A percentile compares a stretch with the other conserved stretches of the same genome.
phyloP scores from a whole-genome alignment of 1,140 invertebrate species.

The Trissolcus basalis region DNA sequence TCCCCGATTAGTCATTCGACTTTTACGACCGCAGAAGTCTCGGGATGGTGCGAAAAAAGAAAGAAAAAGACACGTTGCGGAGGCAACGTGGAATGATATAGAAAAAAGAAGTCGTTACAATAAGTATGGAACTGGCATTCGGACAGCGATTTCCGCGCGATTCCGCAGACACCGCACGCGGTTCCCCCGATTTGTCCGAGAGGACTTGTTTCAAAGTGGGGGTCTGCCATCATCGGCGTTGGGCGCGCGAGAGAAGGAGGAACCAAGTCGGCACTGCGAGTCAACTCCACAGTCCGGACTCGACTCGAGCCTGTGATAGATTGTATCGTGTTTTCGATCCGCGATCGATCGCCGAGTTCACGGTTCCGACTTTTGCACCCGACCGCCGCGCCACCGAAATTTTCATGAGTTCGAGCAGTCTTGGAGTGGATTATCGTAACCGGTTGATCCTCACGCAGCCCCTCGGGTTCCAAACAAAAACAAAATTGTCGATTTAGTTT shows the following conservation, averaged over 20 bases:
- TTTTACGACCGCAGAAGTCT: too few species aligned
- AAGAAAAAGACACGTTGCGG: too few species aligned
- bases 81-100: background rate
- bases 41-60: too few species aligned
- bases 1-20: too few species aligned
- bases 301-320: constrained; percentile 73
- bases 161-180: constrained; percentile 48
- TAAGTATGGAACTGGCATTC: constrained; percentile 26
- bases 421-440: constrained; percentile 18
- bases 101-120: constrained; percentile 20
- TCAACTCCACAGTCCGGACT: constrained; percentile 72
- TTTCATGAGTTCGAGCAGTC: constrained; percentile 31
- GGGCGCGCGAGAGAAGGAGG: constrained; percentile 62
- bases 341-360: constrained; percentile 53
- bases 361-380: constrained; percentile 14
- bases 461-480: constrained; percentile 1
- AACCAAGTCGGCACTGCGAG: constrained; percentile 62
- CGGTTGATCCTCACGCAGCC: constrained; percentile 6
- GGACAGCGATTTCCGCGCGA: constrained; percentile 47
- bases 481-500: background rate
- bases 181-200: constrained; percentile 54
- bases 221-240: constrained; percentile 52
- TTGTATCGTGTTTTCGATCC: constrained; percentile 67
- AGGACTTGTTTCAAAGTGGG: constrained; percentile 45
- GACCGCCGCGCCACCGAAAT: constrained; percentile 26